phyloP scores from a whole-genome alignment of 1,140 invertebrate species.

The Dendrolimus kikuchii region DNA sequence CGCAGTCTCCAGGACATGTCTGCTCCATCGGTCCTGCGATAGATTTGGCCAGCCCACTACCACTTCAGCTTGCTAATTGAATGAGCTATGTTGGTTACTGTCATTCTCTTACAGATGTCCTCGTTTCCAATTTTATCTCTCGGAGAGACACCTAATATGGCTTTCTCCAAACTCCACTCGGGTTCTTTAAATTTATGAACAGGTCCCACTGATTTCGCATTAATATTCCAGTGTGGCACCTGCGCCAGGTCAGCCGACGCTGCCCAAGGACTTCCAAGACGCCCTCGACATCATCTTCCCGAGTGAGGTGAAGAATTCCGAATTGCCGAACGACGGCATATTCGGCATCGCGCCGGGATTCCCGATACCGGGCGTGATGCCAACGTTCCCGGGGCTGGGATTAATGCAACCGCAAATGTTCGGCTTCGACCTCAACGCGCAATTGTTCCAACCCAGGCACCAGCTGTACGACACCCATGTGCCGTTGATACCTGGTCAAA shows the following conservation, averaged over 20 bases:
- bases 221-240: neutral
- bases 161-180: too few relatives aligned
- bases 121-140: too few relatives aligned
- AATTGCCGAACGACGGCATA: slow-evolving; percentile 33
- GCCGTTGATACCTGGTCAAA: slow-evolving; percentile 26
- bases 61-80: too few relatives aligned
- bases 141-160: too few relatives aligned
- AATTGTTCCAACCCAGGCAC: slow-evolving; percentile 31
- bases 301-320: slow-evolving; percentile 37
- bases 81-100: too few relatives aligned
- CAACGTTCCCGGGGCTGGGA: slow-evolving; percentile 34
- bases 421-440: slow-evolving; percentile 50
- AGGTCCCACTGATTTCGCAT: neutral
- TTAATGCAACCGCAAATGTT: slow-evolving; percentile 54
- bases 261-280: slow-evolving; percentile 76
- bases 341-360: slow-evolving; percentile 36
- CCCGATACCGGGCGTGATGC: slow-evolving; percentile 27
- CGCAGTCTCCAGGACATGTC: too few relatives aligned
- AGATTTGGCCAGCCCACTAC: too few relatives aligned
- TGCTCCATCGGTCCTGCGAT: too few relatives aligned
- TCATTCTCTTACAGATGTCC: too few relatives aligned
- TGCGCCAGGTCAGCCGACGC: slow-evolving; percentile 12
- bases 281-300: slow-evolving; percentile 83
- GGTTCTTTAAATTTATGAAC: too few relatives aligned
- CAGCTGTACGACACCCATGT: slow-evolving; percentile 53